A percentile compares a stretch with the other conserved stretches of the same genome.
These are phyloP conservation scores for Falcaria lacertinaria DNA, from an alignment of 2,888 invertebrate genomes.

Conservation along the genomic window DNA sequence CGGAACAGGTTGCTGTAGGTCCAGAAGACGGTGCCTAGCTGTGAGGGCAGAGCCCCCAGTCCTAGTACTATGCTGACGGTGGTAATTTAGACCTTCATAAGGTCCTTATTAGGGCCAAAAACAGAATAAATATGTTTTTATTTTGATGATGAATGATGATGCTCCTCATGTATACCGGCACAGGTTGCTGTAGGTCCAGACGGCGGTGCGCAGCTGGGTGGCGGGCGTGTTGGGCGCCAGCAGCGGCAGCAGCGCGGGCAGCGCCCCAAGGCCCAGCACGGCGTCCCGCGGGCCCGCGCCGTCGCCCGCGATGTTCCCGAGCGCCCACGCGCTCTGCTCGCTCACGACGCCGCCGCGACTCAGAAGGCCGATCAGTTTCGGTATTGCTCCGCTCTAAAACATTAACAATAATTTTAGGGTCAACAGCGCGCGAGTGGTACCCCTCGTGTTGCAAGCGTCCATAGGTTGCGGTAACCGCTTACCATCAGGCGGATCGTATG, in stretches of 20 bases:
- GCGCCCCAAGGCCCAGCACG: slow-evolving; percentile 85
- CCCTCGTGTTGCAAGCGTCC: no score
- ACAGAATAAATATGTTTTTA: no score
- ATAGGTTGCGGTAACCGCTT: no score
- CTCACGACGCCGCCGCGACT: slow-evolving; percentile 87
- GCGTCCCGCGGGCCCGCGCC: slow-evolving; percentile 89
- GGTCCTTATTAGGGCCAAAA: neutral
- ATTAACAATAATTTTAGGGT: no score
- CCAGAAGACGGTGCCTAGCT: slow-evolving; percentile 93
- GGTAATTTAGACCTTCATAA: no score
- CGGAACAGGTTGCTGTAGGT: slow-evolving; percentile 94
- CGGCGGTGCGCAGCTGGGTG: slow-evolving; percentile 88
- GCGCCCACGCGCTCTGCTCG: slow-evolving; percentile 97
- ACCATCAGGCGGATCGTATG: no score
- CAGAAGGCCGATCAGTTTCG: slow-evolving; percentile 87
- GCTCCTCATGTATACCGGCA: slow-evolving; percentile 85
- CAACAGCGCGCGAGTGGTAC: no score
- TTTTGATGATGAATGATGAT: no score
- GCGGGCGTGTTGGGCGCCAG: slow-evolving; percentile 68
- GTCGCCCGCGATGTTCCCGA: slow-evolving; percentile 98
- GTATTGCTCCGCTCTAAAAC: slow-evolving; percentile 89
- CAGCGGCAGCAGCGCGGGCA: slow-evolving; percentile 85
- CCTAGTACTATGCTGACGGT: slow-evolving; percentile 77
- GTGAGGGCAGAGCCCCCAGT: slow-evolving; percentile 85
- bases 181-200: slow-evolving; percentile 96